Percentiles rank a stretch among this genome's conserved stretches.
phyloP scores from a whole-genome alignment of 2,888 invertebrate species.

The Eustalomyia histrio region DNA sequence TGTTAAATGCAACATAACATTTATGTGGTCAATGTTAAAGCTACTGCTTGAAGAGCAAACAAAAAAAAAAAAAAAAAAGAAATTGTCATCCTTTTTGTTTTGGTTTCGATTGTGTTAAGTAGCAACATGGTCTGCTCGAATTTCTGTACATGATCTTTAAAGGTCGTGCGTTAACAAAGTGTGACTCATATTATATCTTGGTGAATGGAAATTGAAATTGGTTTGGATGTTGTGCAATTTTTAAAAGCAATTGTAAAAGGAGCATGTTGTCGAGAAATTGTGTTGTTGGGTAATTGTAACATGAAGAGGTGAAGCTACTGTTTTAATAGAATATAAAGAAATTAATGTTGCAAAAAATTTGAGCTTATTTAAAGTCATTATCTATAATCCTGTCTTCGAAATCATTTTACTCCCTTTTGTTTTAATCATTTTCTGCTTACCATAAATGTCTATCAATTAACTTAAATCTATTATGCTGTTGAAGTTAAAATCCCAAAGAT shows the following conservation, averaged over 20 bases:
- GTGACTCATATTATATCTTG: slow-evolving; percentile 45
- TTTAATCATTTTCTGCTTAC: no score
- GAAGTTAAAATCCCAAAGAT: neutral
- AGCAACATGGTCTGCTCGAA: slow-evolving; percentile 63
- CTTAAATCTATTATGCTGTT: neutral
- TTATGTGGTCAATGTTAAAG: neutral
- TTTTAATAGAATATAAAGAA: no score
- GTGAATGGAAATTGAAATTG: slow-evolving; percentile 12
- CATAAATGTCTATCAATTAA: neutral
- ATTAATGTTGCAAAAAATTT: neutral
- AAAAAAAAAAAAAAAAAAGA: no score
- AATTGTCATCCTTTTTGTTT: slow-evolving; percentile 5
- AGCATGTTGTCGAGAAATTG: slow-evolving; percentile 57
- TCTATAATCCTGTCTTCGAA: no score
- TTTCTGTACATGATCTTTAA: slow-evolving; percentile 64
- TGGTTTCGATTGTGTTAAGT: slow-evolving; percentile 37
- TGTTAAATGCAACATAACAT: neutral
- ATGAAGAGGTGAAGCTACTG: slow-evolving; percentile 53
- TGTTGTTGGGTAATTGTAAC: slow-evolving; percentile 62
- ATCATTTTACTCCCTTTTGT: no score
- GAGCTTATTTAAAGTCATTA: no score
- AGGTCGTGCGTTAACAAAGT: slow-evolving; percentile 60
- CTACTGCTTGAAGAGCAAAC: neutral
- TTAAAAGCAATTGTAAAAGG: slow-evolving; percentile 59
- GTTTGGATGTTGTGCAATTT: neutral